Base-by-base conservation (phyloP, 2,797 vertebrate species). In the Anolis apletophallus region DNA sequence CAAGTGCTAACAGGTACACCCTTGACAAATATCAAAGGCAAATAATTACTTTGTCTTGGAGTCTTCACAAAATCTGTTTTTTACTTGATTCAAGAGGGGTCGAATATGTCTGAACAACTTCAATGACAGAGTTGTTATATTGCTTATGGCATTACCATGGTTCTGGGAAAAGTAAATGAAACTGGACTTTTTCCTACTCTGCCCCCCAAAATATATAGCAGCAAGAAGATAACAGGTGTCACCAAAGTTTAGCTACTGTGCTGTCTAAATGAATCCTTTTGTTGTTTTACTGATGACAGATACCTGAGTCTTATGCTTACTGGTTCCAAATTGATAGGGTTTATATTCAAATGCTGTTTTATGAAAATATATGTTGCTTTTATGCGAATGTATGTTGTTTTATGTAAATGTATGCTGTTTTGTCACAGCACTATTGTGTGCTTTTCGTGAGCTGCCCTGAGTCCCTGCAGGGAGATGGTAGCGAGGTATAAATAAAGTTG, bases 11-110 rank as follows among this genome's bases (percentile, higher is more conserved):
- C 46, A 5, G 21, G 34, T 76, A 46, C 54, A 61, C 84, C 84
- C 36, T 85, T 50, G 54, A 54, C 64, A 85, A 85, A 85, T 50
- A 80, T 61, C 19, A 32, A 71, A 72, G 21, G 5, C 54, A 80
- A 85, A 85, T 80, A 59, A 72, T 79, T 72, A 6, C 26, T 71
- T 85, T 59, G 46, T 54, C 54, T 54, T 67, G 17, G 52, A 67
- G 32, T 34, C 40, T 12, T 76, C 34, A 72, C 46, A 36, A 57
- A 17, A 85, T 72, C 11, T 72, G 26, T 16, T 50, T 72, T 46
- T 71, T 54, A 84, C 12, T 29, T 26, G 73, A 36, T 68, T n/a
- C 29, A 34, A 50, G 12, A 32, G 26, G 26, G 26, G 3, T 26
- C 75, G 57, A 79, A 21, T 59, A 52, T 67, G 17, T 13, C 59